Base-by-base conservation (phyloP, 1,140 invertebrate species). In the Linepithema humile region DNA sequence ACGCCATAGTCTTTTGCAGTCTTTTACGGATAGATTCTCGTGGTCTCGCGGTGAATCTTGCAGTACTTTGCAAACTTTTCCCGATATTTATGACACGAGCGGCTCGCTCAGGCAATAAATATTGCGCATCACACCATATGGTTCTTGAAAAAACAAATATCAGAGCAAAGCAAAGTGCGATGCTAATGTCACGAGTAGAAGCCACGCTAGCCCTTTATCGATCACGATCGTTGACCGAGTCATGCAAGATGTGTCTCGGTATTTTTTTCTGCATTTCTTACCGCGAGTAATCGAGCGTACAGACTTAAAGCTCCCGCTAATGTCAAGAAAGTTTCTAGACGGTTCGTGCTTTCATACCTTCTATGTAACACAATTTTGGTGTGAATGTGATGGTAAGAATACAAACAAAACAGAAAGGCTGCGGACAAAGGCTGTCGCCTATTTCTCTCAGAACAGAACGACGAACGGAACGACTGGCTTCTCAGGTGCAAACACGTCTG, bases 141-240 rank as follows among this genome's bases (percentile, higher is more conserved):
- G 48, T 55, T 80, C 48, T 45, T 23, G 38, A n/a, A n/a, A 62
- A 40, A 55, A 70, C 48, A 53, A 80, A 69, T 80, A 80, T 67
- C 12, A 57, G 29, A 48, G 73, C 73, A 20, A 38, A 80, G 35
- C 40, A 12, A 67, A 53, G 35, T 67, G 32, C 48, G 32, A 26
- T 40, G 75, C 64, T 80, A 80, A 80, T 80, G 64, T 80, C 64
- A 55, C 75, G 50, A 67, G 64, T 80, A 55, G 57, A 80, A 80
- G 62, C 64, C 17, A 69, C 50, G 48, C 12, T 70, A 43, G 35
- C 75, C n/a, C 32, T 69, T 78, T 78, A 78, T 78, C 45, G 74
- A 78, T 78, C 62, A 69, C 75, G 75, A 78, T 78, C 75, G 48
- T 78, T 69, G 75, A 53, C 75, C 75, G 74, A 45, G 62, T 69